Evolutionary conservation across 2,113 vertebrate species (phyloP).

Genomic region (Mus pahari): DNA sequence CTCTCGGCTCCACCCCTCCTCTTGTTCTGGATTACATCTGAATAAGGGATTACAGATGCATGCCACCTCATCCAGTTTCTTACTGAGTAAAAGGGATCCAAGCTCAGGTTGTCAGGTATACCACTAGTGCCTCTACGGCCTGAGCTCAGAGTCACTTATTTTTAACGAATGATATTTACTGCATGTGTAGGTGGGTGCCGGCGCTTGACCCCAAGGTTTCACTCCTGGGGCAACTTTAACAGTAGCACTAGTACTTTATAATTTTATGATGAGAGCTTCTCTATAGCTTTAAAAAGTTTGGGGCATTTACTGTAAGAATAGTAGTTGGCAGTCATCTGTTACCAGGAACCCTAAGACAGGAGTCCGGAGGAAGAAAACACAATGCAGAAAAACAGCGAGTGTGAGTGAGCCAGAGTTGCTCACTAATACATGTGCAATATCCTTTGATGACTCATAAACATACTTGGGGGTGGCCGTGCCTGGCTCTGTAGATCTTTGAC

Average conservation of each 20-base stretch:
- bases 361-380: not conserved
- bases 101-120: not conserved
- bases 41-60: not conserved
- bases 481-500: not conserved
- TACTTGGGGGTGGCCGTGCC: not conserved
- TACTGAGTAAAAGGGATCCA: not conserved
- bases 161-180: not conserved
- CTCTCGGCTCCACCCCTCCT: not conserved
- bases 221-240: not conserved
- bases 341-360: not conserved
- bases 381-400: not conserved
- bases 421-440: not conserved
- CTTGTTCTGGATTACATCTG: not conserved
- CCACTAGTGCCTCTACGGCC: too few relatives aligned
- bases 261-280: not conserved
- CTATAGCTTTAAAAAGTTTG: conserved; percentile 4
- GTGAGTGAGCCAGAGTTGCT: not conserved
- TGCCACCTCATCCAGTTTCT: not conserved
- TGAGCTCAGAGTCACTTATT: not conserved
- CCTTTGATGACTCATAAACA: not conserved
- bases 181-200: not conserved
- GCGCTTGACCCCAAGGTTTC: not conserved
- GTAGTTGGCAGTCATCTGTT: not conserved
- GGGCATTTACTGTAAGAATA: not conserved
- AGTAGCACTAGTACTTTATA: not conserved